Conservation (phyloP, 2,113 vertebrate genomes). For the Eclectus roratus region DNA sequence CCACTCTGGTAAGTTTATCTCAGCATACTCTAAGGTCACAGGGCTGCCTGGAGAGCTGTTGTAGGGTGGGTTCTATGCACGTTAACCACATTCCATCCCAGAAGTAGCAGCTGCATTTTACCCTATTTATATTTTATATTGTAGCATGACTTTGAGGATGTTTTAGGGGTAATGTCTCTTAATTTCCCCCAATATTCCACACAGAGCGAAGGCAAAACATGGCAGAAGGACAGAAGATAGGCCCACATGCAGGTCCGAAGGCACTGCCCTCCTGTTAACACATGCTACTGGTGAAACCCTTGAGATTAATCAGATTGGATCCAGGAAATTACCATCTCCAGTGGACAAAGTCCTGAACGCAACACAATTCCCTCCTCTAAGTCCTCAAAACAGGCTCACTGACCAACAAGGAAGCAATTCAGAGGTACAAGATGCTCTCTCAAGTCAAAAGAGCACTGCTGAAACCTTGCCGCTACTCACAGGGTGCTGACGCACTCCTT, state of each 20-base stretch:
- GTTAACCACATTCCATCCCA: neutral
- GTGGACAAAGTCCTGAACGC: neutral
- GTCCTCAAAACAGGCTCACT: neutral
- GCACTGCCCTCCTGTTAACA: neutral
- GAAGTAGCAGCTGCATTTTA: neutral
- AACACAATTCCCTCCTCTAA: neutral
- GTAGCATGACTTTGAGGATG: neutral
- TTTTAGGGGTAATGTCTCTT: neutral
- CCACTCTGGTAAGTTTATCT: neutral
- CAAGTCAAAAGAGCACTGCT: fast-evolving
- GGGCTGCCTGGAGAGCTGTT: neutral
- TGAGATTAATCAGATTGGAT: neutral
- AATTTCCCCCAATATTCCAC: neutral
- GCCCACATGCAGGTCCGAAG: neutral
- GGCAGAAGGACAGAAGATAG: neutral
- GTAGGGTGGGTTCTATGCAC: neutral
- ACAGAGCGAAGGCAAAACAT: neutral
- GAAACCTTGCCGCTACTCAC: neutral
- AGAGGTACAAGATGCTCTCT: neutral
- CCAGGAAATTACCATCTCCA: neutral
- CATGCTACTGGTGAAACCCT: neutral
- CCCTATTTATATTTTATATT: neutral
- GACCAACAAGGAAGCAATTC: neutral
- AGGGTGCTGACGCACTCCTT: neutral
- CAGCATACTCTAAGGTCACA: neutral